Percentiles rank a stretch among this genome's conserved stretches.
These are phyloP conservation scores for Spinus pinus DNA, from an alignment of 2,797 vertebrate genomes.

Conservation along the genomic window DNA sequence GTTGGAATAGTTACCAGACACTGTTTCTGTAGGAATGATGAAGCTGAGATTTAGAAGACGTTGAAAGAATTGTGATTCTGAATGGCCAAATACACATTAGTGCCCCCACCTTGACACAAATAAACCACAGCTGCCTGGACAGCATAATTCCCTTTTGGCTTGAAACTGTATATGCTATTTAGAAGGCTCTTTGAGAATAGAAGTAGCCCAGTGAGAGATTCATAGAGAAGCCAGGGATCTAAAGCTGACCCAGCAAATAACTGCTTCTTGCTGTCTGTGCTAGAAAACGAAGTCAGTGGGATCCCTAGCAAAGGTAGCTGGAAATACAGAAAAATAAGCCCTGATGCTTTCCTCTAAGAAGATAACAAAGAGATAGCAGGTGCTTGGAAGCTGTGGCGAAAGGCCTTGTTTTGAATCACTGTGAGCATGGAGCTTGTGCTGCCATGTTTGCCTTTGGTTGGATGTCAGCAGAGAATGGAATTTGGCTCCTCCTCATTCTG, in stretches of 20 bases:
- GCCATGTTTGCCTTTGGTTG: background rate
- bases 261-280: constrained; percentile 18
- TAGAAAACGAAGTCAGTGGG: constrained; percentile 2
- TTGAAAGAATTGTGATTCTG: constrained; percentile 68
- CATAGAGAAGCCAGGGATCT: constrained; percentile 58
- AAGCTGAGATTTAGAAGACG: constrained; percentile 65
- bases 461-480: background rate
- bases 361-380: constrained; percentile 35
- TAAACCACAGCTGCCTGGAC: constrained; percentile 69
- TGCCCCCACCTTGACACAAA: constrained; percentile 69
- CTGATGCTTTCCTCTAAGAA: background rate
- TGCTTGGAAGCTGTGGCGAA: background rate
- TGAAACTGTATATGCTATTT: constrained; percentile 64
- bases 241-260: constrained; percentile 63
- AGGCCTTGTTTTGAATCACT: background rate
- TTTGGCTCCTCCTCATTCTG: background rate
- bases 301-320: constrained; percentile 12
- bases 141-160: constrained; percentile 65
- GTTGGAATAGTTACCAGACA: constrained; percentile 66
- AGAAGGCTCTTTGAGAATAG: constrained; percentile 65
- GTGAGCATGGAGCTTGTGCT: background rate
- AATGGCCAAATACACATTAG: constrained; percentile 69
- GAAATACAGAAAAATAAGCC: background rate
- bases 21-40: constrained; percentile 69
- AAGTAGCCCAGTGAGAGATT: constrained; percentile 56